Conservation (phyloP, 2,113 vertebrate species). For the Phyllopteryx taeniolatus region DNA sequence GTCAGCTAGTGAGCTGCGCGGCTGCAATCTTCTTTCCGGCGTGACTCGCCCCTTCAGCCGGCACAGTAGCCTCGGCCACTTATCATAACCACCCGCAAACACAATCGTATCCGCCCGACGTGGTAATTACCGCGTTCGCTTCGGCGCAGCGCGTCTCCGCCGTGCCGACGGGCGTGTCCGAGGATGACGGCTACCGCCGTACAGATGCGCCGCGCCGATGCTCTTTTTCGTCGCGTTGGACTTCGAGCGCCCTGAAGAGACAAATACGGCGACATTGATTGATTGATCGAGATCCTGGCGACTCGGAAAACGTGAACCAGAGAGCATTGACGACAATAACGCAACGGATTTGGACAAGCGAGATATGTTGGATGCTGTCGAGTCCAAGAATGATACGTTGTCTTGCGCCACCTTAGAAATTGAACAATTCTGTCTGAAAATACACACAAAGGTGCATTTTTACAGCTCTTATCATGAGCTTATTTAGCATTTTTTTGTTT, state of each 20-base stretch:
- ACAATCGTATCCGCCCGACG: constrained; percentile 49
- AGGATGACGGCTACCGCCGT: constrained; percentile 44
- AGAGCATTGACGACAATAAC: too few species aligned
- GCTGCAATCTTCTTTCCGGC: constrained; percentile 63
- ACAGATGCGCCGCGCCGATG: constrained; percentile 22
- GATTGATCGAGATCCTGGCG: too few species aligned
- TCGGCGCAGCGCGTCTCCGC: constrained; percentile 51
- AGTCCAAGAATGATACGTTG: too few species aligned
- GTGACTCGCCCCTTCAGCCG: constrained; percentile 54
- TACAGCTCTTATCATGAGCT: too few species aligned
- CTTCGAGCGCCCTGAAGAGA: constrained; percentile 14
- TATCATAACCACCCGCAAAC: constrained; percentile 59
- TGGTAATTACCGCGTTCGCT: constrained; percentile 64
- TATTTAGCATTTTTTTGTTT: too few species aligned
- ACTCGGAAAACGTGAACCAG: too few species aligned
- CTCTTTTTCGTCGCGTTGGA: constrained; percentile 32
- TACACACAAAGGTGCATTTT: too few species aligned
- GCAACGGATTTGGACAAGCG: too few species aligned
- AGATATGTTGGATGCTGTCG: too few species aligned
- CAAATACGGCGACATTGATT: constrained; percentile 4
- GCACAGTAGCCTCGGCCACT: constrained; percentile 51
- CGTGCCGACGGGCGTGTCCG: constrained; percentile 51
- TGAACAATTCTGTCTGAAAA: too few species aligned
- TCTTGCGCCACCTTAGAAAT: too few species aligned
- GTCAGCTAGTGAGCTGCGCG: constrained; percentile 38